Percentiles rank a stretch among this genome's conserved stretches.
phyloP scores from a whole-genome alignment of 2,797 vertebrate species.

The Cossypha heuglini region DNA sequence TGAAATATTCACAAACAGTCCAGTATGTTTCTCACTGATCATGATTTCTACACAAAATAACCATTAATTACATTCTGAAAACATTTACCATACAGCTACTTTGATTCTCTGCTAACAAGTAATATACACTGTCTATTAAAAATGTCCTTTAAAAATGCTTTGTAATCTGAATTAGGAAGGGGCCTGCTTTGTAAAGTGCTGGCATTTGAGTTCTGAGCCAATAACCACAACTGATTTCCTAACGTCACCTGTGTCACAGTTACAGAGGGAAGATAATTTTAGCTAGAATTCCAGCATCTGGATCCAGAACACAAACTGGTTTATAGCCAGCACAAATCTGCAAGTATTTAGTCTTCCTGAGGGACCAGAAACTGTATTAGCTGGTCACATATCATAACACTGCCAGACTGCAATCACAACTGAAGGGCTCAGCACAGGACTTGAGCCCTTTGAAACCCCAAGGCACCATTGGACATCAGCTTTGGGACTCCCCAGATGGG shows the following conservation, averaged over 20 bases:
- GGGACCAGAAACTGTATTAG: neutral
- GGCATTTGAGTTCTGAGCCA: neutral
- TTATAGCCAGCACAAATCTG: neutral
- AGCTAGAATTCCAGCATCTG: neutral
- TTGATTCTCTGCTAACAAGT: neutral
- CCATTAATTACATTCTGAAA: neutral
- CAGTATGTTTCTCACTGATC: neutral
- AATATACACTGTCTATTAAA: neutral
- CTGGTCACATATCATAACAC: neutral
- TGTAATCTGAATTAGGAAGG: neutral
- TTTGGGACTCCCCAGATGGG: neutral
- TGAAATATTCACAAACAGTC: neutral
- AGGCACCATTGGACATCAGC: neutral
- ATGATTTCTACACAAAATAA: neutral
- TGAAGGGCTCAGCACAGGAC: neutral
- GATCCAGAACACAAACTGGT: neutral
- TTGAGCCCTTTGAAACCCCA: neutral
- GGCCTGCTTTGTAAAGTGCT: accelerated
- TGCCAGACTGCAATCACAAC: neutral
- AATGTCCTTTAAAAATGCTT: neutral
- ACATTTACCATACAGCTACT: neutral
- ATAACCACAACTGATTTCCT: neutral
- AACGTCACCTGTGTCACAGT: neutral
- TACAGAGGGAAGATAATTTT: neutral
- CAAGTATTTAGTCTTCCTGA: constrained; percentile 5